Evolutionary conservation across 2,113 vertebrate genomes (phyloP), one percentile per base, ranked within the genome.

Genomic region (Hyperoodon ampullatus): DNA sequence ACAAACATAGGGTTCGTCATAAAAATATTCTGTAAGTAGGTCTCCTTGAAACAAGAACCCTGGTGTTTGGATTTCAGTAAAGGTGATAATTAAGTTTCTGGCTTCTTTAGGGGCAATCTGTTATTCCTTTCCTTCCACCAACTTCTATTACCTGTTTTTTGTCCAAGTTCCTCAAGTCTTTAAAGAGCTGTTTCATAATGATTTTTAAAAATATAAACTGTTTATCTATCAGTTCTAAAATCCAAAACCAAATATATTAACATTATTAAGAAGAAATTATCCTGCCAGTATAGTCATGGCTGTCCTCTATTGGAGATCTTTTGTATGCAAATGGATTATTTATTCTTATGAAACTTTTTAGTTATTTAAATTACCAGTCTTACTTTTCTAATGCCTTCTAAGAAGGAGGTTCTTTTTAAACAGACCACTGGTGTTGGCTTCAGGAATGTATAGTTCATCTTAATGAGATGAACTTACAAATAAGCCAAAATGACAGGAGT

Each of bases 1-100:
- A 68, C 97, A 98, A 96, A 97, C 98, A 97, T 93, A 98, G 98
- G 97, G 93, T 95, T 95, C 98, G 98, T 98, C 98, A 98, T 98
- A 97, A 98, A 98, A 98, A 98, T 87, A 94, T 95, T 97, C 98
- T 95, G 95, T 90, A 89, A 96, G 96, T 77, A 83, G 90, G 35
- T 78, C 92, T 90, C 96, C 93, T 88, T 94, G 81, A 92, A 89
- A 96, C 93, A 97, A 96, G 97, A 94, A 92, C 68, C 88, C 21
- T 50, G 93, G 93, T 97, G 89, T 95, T 96, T 94, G 92, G 60
- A 77, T 60, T 71, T 88, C 81, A 95, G 84, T 39, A 68, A 97
- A 92, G 84, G 96, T 92, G 97, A 96, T 96, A 97, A 98, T 97
- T 97, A 97, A 92, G 87, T 95, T 93, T 90, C 44, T 95, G 95